A percentile compares a stretch with the other conserved stretches of the same genome.
phyloP scores from a whole-genome alignment of 1,140 invertebrate species.

The Tetramorium alpestre region DNA sequence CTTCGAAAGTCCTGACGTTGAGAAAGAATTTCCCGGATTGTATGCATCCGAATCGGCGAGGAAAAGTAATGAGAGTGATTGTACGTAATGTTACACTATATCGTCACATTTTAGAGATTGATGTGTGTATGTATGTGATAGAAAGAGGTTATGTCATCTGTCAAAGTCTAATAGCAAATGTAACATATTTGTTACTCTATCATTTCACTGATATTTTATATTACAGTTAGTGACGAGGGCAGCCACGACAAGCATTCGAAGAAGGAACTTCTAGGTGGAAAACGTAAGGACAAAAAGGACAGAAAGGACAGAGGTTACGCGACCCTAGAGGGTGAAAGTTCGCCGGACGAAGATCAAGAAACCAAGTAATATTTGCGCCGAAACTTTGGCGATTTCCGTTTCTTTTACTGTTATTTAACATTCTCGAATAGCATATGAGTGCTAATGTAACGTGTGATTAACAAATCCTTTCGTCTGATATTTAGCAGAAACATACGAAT shows the following conservation, averaged over 20 bases:
- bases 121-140: too few relatives aligned
- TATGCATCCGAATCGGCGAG: slow-evolving; percentile 92
- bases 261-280: slow-evolving; percentile 90
- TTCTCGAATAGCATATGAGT: background rate
- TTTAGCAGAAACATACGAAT: background rate
- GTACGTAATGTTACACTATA: slow-evolving; percentile 86
- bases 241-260: slow-evolving; percentile 91
- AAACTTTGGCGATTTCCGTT: background rate
- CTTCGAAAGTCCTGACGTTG: slow-evolving; percentile 95
- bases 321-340: slow-evolving; percentile 96
- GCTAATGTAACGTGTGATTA: slow-evolving; percentile 13
- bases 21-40: slow-evolving; percentile 95
- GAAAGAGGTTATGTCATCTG: slow-evolving; percentile 66
- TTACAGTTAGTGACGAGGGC: slow-evolving; percentile 90
- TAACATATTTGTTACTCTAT: background rate
- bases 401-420: background rate
- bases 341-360: slow-evolving; percentile 94
- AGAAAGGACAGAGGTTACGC: slow-evolving; percentile 95
- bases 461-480: background rate
- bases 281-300: slow-evolving; percentile 93
- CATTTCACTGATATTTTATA: background rate
- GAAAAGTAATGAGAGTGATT: slow-evolving; percentile 94
- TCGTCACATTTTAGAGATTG: background rate
- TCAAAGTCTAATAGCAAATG: slow-evolving; percentile 18
- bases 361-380: slow-evolving; percentile 88